Conservation (phyloP, 2,113 vertebrate species). For the Dromiciops gliroides region DNA sequence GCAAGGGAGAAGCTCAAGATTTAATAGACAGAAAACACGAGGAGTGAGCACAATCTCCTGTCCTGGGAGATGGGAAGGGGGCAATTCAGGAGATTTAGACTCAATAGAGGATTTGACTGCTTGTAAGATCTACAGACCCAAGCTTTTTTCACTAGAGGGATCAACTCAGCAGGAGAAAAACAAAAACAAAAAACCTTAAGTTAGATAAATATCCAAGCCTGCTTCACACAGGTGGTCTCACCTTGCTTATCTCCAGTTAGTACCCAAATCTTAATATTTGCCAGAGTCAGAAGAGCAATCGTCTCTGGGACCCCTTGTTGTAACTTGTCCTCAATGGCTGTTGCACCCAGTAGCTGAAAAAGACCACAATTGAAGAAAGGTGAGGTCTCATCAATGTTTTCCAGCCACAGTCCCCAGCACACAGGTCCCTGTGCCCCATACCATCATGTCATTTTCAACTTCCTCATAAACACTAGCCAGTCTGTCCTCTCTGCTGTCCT, state of each 20-base stretch:
- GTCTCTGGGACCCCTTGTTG: slow-evolving; percentile 96
- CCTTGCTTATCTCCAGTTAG: slow-evolving; percentile 97
- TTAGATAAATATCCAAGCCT: not conserved
- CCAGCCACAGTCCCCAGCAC: accelerated
- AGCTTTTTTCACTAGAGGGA: no score
- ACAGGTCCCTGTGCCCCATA: slow-evolving; percentile 62
- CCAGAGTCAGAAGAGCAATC: slow-evolving; percentile 92
- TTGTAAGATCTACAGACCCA: not conserved
- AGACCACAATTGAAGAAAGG: accelerated
- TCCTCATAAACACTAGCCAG: slow-evolving; percentile 92
- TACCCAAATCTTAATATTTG: slow-evolving; percentile 98
- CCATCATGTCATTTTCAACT: slow-evolving; percentile 95
- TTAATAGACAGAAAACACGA: not conserved
- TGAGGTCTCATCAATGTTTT: not conserved
- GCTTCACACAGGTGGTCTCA: slow-evolving; percentile 63
- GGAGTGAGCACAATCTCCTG: not conserved
- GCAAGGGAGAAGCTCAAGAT: not conserved
- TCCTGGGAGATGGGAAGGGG: not conserved
- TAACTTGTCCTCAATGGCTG: slow-evolving; percentile 95
- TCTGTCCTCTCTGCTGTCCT: slow-evolving; percentile 88
- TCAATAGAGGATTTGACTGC: not conserved
- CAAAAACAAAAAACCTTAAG: not conserved
- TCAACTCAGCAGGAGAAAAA: not conserved
- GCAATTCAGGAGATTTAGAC: not conserved
- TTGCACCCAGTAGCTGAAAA: slow-evolving; percentile 91